Percentiles rank a stretch among this genome's conserved stretches.
Conservation (phyloP, 2,797 vertebrate genomes). For the Malacoraja senta region DNA sequence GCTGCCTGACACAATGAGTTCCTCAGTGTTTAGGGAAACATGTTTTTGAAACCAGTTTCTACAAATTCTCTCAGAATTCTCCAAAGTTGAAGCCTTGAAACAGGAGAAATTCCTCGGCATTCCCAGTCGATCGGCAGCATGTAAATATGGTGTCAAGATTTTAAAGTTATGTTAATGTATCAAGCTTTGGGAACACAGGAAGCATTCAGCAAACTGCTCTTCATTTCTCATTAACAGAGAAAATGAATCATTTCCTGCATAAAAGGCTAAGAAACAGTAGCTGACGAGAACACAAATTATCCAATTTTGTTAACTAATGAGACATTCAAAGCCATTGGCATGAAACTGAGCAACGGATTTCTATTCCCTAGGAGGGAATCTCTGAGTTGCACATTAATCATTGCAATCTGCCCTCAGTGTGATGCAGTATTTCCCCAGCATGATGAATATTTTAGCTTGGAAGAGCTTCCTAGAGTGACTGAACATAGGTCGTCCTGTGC, state of each 20-base stretch:
- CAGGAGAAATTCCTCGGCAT: background rate
- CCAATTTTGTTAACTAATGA: slow-evolving; percentile 27
- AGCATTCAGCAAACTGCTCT: background rate
- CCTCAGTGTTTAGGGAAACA: background rate
- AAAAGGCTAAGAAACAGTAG: background rate
- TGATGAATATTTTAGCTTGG: slow-evolving; percentile 1
- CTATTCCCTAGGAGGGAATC: background rate
- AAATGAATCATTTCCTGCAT: background rate
- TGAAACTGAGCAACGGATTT: slow-evolving; percentile 11
- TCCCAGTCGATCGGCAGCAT: background rate
- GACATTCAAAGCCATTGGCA: slow-evolving; percentile 25
- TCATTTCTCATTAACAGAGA: slow-evolving; percentile 13
- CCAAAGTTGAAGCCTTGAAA: background rate
- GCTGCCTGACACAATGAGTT: too few species aligned
- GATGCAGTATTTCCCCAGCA: slow-evolving; percentile 8
- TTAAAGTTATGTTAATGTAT: background rate
- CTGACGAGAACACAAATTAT: background rate
- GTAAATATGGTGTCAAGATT: background rate
- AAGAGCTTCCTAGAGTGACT: background rate
- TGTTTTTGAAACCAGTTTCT: background rate
- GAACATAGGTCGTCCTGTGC: background rate
- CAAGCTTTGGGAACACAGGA: background rate
- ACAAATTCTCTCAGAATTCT: background rate
- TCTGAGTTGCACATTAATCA: background rate
- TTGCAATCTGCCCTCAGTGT: slow-evolving; percentile 8